Conservation (phyloP, 2,113 vertebrate genomes). For the Oreochromis tanganicae region DNA sequence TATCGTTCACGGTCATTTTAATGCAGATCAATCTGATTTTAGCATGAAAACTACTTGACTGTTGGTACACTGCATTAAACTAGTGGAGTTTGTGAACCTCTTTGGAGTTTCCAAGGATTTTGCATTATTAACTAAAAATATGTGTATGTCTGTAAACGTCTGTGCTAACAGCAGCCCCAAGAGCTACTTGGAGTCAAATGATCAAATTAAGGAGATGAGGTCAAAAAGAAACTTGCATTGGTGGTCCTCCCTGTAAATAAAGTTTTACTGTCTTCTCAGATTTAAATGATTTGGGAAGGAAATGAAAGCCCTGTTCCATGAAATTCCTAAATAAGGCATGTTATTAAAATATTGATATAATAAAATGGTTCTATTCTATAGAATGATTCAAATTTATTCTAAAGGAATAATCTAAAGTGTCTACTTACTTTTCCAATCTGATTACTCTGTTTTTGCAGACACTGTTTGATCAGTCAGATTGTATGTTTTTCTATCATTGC, state of each 20-base stretch:
- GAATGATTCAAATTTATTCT: neutral
- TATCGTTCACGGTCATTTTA: neutral
- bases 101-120: neutral
- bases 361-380: neutral
- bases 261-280: neutral
- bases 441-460: neutral
- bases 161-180: neutral
- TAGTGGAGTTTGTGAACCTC: neutral
- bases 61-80: neutral
- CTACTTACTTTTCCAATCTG: neutral
- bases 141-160: neutral
- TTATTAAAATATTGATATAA: neutral
- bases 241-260: neutral
- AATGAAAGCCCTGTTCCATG: accelerated
- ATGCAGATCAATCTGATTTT: slow-evolving; percentile 4
- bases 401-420: neutral
- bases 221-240: neutral
- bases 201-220: neutral
- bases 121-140: neutral
- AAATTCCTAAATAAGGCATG: neutral
- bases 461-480: neutral
- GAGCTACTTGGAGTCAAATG: neutral
- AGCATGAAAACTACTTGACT: neutral
- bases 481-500: neutral
- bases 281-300: neutral